Evolutionary conservation across 2,113 vertebrate species (phyloP).

Genomic region (Glaucomys volans): DNA sequence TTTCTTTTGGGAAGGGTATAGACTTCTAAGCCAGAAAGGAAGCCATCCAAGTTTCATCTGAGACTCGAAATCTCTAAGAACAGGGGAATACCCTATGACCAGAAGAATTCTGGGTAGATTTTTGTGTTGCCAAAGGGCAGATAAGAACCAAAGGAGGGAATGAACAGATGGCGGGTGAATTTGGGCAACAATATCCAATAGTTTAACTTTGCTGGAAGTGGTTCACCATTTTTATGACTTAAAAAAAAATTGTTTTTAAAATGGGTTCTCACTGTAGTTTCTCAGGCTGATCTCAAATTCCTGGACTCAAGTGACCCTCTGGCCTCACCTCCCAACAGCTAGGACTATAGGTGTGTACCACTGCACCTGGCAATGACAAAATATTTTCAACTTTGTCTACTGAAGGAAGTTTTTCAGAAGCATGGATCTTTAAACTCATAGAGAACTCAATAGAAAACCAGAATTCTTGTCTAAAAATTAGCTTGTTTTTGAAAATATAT

Average conservation of each 20-base stretch:
- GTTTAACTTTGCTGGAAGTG: background rate
- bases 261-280: background rate
- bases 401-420: background rate
- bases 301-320: background rate
- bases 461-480: background rate
- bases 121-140: background rate
- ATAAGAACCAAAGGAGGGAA: background rate
- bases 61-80: background rate
- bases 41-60: background rate
- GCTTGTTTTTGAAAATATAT: background rate
- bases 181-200: background rate
- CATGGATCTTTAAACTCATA: background rate
- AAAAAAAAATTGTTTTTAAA: no score
- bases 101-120: background rate
- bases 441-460: background rate
- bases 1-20: background rate
- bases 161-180: fast-evolving
- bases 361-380: no score
- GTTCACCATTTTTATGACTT: background rate
- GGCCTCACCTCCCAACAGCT: background rate
- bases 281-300: background rate
- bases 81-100: background rate
- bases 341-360: no score
- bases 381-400: background rate
- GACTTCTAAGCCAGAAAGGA: background rate